Conservation (phyloP, 2,888 invertebrate genomes). For the Mythimna pallens region DNA sequence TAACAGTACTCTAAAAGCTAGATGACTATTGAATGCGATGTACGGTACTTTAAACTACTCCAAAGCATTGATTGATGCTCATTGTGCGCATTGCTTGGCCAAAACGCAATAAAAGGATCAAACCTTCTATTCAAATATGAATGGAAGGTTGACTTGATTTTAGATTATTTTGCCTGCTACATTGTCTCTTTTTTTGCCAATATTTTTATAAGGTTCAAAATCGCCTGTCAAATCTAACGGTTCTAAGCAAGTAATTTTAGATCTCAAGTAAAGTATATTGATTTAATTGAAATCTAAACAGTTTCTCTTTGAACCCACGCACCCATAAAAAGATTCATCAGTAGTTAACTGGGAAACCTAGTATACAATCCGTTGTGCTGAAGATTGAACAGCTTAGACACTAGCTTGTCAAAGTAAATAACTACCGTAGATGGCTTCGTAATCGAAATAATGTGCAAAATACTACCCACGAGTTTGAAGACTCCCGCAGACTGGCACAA, state of each 20-base stretch:
- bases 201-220: not conserved
- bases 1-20: slow-evolving; percentile 18
- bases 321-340: slow-evolving; percentile 47
- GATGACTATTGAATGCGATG: slow-evolving; percentile 1
- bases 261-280: not conserved
- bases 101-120: not conserved
- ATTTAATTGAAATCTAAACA: slow-evolving; percentile 13
- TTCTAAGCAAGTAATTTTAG: not conserved
- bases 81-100: not conserved
- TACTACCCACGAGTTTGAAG: slow-evolving; percentile 39
- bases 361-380: slow-evolving; percentile 41
- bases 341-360: slow-evolving; percentile 27
- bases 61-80: slow-evolving; percentile 9
- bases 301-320: slow-evolving; percentile 44
- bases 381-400: slow-evolving; percentile 37
- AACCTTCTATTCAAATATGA: slow-evolving; percentile 5
- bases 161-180: too few species aligned
- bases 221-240: not conserved
- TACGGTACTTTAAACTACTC: slow-evolving; percentile 7
- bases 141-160: not conserved
- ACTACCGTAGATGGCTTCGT: slow-evolving; percentile 31
- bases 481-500: not conserved
- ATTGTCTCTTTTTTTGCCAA: too few species aligned
- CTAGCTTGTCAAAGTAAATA: slow-evolving; percentile 45
- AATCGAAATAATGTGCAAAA: slow-evolving; percentile 44